Conservation (phyloP, 2,113 vertebrate genomes). For the Rhinoderma darwinii region DNA sequence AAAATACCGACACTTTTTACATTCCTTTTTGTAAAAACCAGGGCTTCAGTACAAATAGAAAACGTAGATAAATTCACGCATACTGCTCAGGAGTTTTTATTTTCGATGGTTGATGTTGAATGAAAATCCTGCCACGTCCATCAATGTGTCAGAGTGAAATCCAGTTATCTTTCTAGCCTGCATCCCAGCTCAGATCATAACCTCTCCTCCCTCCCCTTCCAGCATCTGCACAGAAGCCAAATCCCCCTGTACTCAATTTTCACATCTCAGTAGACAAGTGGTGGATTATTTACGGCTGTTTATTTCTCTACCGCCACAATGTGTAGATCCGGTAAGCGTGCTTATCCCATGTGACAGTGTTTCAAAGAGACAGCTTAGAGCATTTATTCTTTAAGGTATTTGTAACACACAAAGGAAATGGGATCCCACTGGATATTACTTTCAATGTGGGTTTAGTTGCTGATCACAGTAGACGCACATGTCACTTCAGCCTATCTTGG, state of each 20-base stretch:
- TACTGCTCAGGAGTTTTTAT: neutral
- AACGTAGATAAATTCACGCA: neutral
- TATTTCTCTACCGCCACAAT: constrained; percentile 58
- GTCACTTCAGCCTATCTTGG: constrained; percentile 1
- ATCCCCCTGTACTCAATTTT: constrained; percentile 58
- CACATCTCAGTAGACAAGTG: constrained; percentile 58
- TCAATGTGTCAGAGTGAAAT: constrained; percentile 53
- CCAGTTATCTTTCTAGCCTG: constrained; percentile 52
- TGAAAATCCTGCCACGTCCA: constrained; percentile 44
- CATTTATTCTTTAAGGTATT: constrained; percentile 56
- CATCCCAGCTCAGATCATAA: constrained; percentile 55
- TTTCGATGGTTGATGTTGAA: neutral
- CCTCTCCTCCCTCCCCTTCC: constrained; percentile 48
- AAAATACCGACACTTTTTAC: neutral
- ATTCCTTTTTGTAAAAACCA: neutral
- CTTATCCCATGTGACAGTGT: constrained; percentile 56
- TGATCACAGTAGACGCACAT: constrained; percentile 54
- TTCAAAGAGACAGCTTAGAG: constrained; percentile 56
- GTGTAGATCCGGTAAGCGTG: constrained; percentile 54
- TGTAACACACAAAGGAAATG: constrained; percentile 55
- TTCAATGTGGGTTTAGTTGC: constrained; percentile 49
- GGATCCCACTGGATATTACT: constrained; percentile 49
- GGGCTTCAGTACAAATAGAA: neutral
- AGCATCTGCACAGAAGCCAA: constrained; percentile 57
- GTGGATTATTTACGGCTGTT: constrained; percentile 58